A percentile compares a stretch with the other conserved stretches of the same genome.
phyloP scores from a whole-genome alignment of 2,113 vertebrate genomes.

The Gambusia affinis region DNA sequence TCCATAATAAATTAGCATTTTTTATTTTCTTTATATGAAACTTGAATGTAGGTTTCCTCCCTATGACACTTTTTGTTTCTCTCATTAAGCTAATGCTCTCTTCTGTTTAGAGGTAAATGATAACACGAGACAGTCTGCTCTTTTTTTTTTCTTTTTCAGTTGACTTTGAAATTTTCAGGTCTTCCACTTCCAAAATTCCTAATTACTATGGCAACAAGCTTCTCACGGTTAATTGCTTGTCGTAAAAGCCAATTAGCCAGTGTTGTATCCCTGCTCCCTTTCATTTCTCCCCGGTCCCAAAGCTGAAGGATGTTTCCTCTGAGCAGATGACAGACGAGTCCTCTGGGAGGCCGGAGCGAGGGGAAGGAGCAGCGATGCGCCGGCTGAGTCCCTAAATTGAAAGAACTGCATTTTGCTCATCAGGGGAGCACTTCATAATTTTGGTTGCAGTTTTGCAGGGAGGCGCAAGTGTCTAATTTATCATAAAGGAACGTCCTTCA shows the following conservation, averaged over 20 bases:
- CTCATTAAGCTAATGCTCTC: background rate
- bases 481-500: slow-evolving; percentile 12
- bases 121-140: background rate
- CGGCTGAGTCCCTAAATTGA: slow-evolving; percentile 46
- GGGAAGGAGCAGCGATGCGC: slow-evolving; percentile 40
- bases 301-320: slow-evolving; percentile 31
- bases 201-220: slow-evolving; percentile 33
- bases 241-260: slow-evolving; percentile 44
- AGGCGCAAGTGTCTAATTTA: slow-evolving; percentile 15
- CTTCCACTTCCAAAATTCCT: slow-evolving; percentile 14
- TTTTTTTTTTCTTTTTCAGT: background rate
- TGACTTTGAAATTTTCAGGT: slow-evolving; percentile 1
- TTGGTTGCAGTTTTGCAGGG: slow-evolving; percentile 28
- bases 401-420: slow-evolving; percentile 23
- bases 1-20: background rate
- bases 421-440: slow-evolving; percentile 36
- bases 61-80: background rate
- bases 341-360: slow-evolving; percentile 33
- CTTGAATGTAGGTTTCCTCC: background rate
- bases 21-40: background rate
- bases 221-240: slow-evolving; percentile 27
- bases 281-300: background rate
- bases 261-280: slow-evolving; percentile 15
- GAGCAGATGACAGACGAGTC: slow-evolving; percentile 45
- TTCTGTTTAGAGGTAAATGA: background rate